Percentiles rank a stretch among this genome's conserved stretches.
Evolutionary conservation across 2,113 vertebrate species (phyloP).

Genomic region (Pangasianodon hypophthalmus): DNA sequence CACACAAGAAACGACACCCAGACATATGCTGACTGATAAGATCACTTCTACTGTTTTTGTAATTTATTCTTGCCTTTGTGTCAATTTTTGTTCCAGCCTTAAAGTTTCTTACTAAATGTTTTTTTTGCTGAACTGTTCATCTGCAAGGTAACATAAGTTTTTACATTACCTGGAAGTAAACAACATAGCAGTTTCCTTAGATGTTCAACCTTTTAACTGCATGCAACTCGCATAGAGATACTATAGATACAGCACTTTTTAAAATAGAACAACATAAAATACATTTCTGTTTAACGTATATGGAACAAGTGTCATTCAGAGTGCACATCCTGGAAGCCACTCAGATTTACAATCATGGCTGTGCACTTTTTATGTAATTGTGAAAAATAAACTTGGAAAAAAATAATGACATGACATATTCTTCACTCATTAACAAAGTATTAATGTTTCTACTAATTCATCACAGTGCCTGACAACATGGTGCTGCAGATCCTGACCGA

Average conservation of each 20-base stretch:
- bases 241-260: conserved; percentile 15
- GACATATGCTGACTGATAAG: neutral
- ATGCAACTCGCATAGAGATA: conserved; percentile 8
- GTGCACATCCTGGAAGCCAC: neutral
- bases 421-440: neutral
- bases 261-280: conserved; percentile 14
- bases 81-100: neutral
- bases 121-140: neutral
- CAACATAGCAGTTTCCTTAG: conserved; percentile 34
- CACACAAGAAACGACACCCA: conserved; percentile 12
- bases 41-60: conserved; percentile 19
- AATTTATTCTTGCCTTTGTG: neutral
- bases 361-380: neutral
- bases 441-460: conserved; percentile 11
- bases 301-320: conserved; percentile 24
- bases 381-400: neutral
- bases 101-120: conserved; percentile 15
- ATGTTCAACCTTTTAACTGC: conserved; percentile 43
- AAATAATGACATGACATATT: neutral
- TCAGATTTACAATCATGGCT: neutral
- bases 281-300: conserved; percentile 36
- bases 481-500: conserved; percentile 75
- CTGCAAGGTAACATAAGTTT: neutral
- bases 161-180: conserved; percentile 40
- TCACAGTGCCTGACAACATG: conserved; percentile 79